Conservation (phyloP, 2,797 vertebrate genomes). For the Tamandua tetradactyla region DNA sequence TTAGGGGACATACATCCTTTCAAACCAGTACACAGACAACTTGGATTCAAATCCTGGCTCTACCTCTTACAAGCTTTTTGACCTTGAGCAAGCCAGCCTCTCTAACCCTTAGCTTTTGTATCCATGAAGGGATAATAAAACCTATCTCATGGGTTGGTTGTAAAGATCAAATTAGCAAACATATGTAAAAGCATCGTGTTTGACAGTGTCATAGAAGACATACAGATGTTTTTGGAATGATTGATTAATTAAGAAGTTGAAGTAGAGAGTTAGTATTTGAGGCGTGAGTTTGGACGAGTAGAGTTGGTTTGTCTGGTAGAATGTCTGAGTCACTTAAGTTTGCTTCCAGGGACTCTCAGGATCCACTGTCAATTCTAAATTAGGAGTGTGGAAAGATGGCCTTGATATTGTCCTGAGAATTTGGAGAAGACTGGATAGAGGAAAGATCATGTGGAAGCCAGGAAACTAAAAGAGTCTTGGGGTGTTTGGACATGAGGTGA, state of each 20-base stretch:
- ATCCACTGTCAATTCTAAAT: neutral
- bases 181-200: neutral
- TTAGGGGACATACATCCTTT: too few species aligned
- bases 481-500: neutral
- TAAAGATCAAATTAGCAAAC: conserved; percentile 9
- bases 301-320: neutral
- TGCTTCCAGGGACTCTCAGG: neutral
- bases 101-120: neutral
- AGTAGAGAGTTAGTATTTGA: neutral
- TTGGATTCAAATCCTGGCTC: neutral
- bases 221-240: neutral
- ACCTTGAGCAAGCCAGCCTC: neutral
- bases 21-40: too few species aligned
- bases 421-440: neutral
- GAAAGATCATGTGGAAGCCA: neutral
- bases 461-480: neutral
- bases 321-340: neutral
- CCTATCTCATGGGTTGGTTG: neutral
- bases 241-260: neutral
- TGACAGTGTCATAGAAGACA: neutral
- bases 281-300: neutral
- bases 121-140: neutral
- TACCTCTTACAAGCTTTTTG: conserved; percentile 24
- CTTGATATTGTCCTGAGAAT: neutral
- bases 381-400: neutral